Conservation (phyloP, 1,140 invertebrate species). For the Pinna nobilis region DNA sequence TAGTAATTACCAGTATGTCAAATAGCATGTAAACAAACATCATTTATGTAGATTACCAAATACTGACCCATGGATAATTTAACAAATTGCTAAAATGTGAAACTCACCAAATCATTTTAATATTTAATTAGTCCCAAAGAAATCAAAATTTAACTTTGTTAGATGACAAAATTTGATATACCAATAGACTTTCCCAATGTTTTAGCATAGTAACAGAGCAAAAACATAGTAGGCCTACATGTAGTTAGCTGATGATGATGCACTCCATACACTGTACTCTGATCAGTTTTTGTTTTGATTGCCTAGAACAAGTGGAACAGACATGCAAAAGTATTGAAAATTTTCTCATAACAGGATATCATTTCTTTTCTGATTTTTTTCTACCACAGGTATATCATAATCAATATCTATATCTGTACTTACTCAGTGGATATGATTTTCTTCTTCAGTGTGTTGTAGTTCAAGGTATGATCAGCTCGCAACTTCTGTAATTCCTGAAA, state of each 20-base stretch:
- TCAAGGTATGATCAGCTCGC: conserved; percentile 45
- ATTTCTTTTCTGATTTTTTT: neutral
- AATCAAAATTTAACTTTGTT: neutral
- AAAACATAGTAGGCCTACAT: neutral
- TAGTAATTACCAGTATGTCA: too few relatives aligned
- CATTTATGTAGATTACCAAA: too few relatives aligned
- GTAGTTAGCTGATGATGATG: neutral
- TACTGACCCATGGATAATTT: too few relatives aligned
- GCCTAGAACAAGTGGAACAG: neutral
- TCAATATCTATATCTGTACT: conserved; percentile 6
- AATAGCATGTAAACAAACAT: too few relatives aligned
- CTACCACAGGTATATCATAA: neutral
- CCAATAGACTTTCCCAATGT: too few relatives aligned
- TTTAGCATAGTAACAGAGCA: too few relatives aligned
- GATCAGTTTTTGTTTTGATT: neutral
- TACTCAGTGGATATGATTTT: conserved; percentile 60
- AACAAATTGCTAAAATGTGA: too few relatives aligned
- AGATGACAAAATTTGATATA: too few relatives aligned
- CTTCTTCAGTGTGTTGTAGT: conserved; percentile 50
- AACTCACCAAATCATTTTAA: neutral
- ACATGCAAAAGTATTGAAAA: neutral
- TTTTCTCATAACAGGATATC: neutral
- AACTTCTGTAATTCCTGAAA: conserved; percentile 44
- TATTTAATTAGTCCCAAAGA: neutral
- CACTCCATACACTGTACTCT: neutral